These are phyloP conservation scores for Leucoraja ocellata DNA, from an alignment of 2,797 vertebrate genomes.

Conservation along the genomic window DNA sequence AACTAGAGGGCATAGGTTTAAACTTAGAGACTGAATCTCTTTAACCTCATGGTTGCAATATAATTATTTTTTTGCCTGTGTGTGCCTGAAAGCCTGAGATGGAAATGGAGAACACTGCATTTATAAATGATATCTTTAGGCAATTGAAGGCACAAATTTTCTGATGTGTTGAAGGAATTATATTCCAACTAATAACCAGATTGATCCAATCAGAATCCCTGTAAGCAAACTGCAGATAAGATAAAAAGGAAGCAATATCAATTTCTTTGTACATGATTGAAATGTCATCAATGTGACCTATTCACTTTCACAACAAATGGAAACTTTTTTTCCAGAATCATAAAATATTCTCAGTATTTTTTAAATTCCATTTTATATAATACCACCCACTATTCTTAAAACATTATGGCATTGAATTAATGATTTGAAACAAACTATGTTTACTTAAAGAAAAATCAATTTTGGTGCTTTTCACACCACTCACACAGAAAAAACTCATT, in stretches of 20 bases:
- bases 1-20: no score
- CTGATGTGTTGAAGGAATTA: not conserved
- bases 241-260: not conserved
- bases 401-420: not conserved
- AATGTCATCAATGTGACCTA: not conserved
- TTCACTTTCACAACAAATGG: not conserved
- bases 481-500: not conserved
- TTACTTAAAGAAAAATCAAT: not conserved
- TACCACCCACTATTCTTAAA: not conserved
- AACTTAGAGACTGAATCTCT: not conserved
- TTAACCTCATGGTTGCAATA: not conserved
- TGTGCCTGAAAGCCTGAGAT: not conserved
- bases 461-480: not conserved
- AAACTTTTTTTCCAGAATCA: not conserved
- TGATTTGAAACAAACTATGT: not conserved
- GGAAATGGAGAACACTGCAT: not conserved
- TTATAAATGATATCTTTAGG: not conserved
- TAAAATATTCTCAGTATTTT: not conserved
- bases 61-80: not conserved
- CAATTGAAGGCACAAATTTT: not conserved
- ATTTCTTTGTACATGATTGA: not conserved
- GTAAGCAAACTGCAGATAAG: not conserved
- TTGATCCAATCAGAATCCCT: not conserved
- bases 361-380: not conserved
- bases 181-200: not conserved